These are phyloP conservation scores for Pavo muticus DNA, from an alignment of 2,113 vertebrate genomes.

Conservation along the genomic window DNA sequence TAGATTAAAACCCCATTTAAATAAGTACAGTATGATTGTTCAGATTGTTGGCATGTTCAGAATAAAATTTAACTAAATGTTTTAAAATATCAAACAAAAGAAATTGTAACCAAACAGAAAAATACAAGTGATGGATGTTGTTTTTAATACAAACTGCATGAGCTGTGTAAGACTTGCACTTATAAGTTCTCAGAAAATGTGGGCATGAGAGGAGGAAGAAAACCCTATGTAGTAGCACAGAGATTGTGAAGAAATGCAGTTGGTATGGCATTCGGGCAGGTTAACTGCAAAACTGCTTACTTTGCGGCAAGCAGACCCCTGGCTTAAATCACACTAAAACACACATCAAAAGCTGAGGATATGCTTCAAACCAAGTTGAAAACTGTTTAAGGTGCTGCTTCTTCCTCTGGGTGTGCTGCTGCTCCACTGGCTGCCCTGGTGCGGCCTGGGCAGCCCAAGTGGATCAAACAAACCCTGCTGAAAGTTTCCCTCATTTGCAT, in stretches of 20 bases:
- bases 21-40: slow-evolving; percentile 75
- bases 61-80: slow-evolving; percentile 73
- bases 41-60: slow-evolving; percentile 71
- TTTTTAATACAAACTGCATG: background rate
- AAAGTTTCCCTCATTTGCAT: slow-evolving; percentile 88
- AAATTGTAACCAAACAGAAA: background rate
- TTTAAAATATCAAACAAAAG: slow-evolving; percentile 56
- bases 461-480: slow-evolving; percentile 84
- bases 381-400: slow-evolving; percentile 64
- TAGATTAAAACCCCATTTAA: slow-evolving; percentile 80
- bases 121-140: background rate
- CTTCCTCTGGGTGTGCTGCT: slow-evolving; percentile 73
- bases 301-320: background rate
- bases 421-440: slow-evolving; percentile 68
- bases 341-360: background rate
- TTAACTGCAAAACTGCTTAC: background rate
- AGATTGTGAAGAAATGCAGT: slow-evolving; percentile 6
- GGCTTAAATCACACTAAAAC: slow-evolving; percentile 20
- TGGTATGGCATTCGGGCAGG: background rate
- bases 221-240: background rate
- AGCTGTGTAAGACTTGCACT: background rate
- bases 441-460: slow-evolving; percentile 75
- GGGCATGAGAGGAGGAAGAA: background rate
- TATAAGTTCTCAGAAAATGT: background rate
- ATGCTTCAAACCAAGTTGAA: background rate